Percentiles rank a stretch among this genome's conserved stretches.
These are phyloP conservation scores for Anoncus sp. DNA, from an alignment of 2,888 invertebrate species.

Conservation along the genomic window DNA sequence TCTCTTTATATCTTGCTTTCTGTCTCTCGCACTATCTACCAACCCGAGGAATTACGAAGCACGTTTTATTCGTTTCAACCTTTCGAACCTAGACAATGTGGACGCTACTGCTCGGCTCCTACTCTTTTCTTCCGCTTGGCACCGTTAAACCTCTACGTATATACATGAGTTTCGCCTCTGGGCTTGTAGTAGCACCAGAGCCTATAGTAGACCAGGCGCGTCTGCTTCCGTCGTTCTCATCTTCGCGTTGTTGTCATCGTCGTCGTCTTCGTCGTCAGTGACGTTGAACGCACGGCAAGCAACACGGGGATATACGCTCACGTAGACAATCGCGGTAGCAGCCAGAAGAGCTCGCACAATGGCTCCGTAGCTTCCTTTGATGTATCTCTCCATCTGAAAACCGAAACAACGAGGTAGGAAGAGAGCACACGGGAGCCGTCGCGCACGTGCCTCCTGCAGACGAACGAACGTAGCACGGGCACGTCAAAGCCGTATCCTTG, in stretches of 20 bases:
- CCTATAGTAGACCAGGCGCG: constrained; percentile 29
- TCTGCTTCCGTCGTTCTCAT: constrained; percentile 46
- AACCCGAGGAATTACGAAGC: constrained; percentile 64
- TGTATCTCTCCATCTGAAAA: constrained; percentile 68
- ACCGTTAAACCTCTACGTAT: constrained; percentile 15
- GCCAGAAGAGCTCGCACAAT: constrained; percentile 60
- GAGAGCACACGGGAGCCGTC: constrained; percentile 21
- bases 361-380: constrained; percentile 67
- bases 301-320: constrained; percentile 50
- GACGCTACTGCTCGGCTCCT: constrained; percentile 30
- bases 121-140: constrained; percentile 23
- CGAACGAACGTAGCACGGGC: constrained; percentile 44
- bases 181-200: constrained; percentile 37
- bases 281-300: constrained; percentile 39
- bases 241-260: constrained; percentile 36
- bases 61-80: constrained; percentile 69
- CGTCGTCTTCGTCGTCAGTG: constrained; percentile 33
- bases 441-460: constrained; percentile 60
- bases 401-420: constrained; percentile 61
- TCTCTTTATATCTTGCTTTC: no score
- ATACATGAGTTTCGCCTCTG: constrained; percentile 42
- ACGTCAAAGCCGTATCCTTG: constrained; percentile 63
- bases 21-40: constrained; percentile 29
- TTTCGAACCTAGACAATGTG: constrained; percentile 64
- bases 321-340: constrained; percentile 57